phyloP scores from a whole-genome alignment of 1,140 invertebrate species.

The Trichonephila clavata region DNA sequence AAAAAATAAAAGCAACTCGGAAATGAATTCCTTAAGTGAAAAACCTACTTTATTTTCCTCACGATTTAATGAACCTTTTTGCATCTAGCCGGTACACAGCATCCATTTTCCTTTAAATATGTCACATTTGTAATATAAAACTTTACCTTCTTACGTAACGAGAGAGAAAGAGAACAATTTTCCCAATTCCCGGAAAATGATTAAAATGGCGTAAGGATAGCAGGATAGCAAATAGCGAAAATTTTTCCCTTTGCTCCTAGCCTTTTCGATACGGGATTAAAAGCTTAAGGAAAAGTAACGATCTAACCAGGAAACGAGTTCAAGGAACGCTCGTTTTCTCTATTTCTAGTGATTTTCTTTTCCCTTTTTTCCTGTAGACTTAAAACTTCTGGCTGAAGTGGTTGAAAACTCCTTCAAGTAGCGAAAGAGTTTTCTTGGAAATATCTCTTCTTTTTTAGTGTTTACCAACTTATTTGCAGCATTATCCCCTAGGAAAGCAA shows the following conservation, averaged over 20 bases:
- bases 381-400: background rate
- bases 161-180: background rate
- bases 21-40: no score
- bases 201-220: background rate
- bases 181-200: background rate
- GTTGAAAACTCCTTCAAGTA: conserved; percentile 1
- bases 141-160: background rate
- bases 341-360: background rate
- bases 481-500: background rate
- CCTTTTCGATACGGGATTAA: conserved; percentile 41
- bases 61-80: background rate
- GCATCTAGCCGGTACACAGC: background rate
- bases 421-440: background rate
- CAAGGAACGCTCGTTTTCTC: conserved; percentile 29
- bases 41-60: no score
- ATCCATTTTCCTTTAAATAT: background rate
- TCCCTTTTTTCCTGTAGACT: background rate
- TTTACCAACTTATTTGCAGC: background rate
- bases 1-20: no score
- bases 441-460: background rate
- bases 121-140: background rate
- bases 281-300: conserved; percentile 58
- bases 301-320: conserved; percentile 27
- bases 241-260: background rate
- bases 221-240: background rate